Base-by-base conservation (phyloP, 2,797 vertebrate genomes). In the Enteromius unitaeniatus region DNA sequence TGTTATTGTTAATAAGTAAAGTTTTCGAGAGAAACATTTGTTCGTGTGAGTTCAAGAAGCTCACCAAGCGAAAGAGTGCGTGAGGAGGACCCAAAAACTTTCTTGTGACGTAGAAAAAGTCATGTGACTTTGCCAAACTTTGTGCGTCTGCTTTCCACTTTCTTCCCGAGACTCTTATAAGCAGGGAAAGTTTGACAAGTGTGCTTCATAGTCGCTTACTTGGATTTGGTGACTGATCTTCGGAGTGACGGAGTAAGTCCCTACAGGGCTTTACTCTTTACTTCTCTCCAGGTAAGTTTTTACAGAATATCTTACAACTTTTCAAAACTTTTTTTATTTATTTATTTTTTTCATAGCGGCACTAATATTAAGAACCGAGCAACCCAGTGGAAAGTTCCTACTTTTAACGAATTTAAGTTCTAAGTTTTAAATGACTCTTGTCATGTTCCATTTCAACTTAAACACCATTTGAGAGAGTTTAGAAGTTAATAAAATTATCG, bases 151-250 rank as follows among this genome's bases (percentile, higher is more conserved):
- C 84, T 82, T 31, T 60, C 47, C 83, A 79, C 78, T 84, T 77
- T 83, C 86, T 77, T 76, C 68, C 14, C 47, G 88, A 55, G 83
- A 88, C 92, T 89, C 84, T 92, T 95, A 93, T 92, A 95, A 94
- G 88, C 87, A 87, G 79, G 83, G 88, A 88, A 92, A 91, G 87
- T 94, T 95, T 93, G 91, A 93, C 89, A 92, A 92, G 88, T 92
- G 86, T 21, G n/a, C 34, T 86, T 86, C 82, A 88, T 84, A 84
- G 85, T 91, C 87, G 89, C 77, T 75, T 87, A 88, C 90, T 88
- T 91, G 92, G 93, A 93, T 92, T 91, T 86, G 73, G 88, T 81
- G 84, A 79, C 72, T 31, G 84, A 68, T 79, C 82, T 67, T 19
- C 58, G 74, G 80, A 88, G 85, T 82, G 79, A 69, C 86, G 90